Evolutionary conservation across 2,113 vertebrate species (phyloP).

Genomic region (Argyrosomus japonicus): DNA sequence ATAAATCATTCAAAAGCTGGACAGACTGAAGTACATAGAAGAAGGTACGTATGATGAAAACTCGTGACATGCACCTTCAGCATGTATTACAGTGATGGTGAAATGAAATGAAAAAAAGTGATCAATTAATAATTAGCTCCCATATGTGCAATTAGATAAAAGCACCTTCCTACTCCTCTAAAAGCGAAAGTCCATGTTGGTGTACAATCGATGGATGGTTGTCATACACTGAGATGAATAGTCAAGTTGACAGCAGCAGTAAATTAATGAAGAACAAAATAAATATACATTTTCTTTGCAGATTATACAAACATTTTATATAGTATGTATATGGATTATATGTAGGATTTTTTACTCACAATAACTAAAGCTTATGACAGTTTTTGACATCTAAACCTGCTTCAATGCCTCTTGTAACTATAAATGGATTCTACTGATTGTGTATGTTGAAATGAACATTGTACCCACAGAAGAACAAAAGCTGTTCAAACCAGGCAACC

Average conservation of each 20-base stretch:
- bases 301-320: background rate
- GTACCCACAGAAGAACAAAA: background rate
- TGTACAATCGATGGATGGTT: background rate
- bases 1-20: constrained; percentile 50
- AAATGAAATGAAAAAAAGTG: constrained; percentile 28
- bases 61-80: constrained; percentile 41
- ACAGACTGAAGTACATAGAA: constrained; percentile 26
- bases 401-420: background rate
- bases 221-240: background rate
- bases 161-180: background rate
- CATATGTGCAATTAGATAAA: constrained; percentile 51
- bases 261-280: background rate
- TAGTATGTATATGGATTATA: background rate
- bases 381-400: background rate
- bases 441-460: background rate
- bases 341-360: background rate
- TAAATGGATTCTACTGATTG: background rate
- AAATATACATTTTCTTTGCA: background rate
- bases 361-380: background rate
- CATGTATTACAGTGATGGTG: constrained; percentile 40
- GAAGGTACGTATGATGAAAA: constrained; percentile 40
- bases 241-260: background rate
- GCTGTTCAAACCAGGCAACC: background rate
- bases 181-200: constrained; percentile 14
- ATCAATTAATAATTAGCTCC: constrained; percentile 61